Evolutionary conservation across 2,888 invertebrate genomes (phyloP).

Genomic region (Hoplodrina ambigua): DNA sequence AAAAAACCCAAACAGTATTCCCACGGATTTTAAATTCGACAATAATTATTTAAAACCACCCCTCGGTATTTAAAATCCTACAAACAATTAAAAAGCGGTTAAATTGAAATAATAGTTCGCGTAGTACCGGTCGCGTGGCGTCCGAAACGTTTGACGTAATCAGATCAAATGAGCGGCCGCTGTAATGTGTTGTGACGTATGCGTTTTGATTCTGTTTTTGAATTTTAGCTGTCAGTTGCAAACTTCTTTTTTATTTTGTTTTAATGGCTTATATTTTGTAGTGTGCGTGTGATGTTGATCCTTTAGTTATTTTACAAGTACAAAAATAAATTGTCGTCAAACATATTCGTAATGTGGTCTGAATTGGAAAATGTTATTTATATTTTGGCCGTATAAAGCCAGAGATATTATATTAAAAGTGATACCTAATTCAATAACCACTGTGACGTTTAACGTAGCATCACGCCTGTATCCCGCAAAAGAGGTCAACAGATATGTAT

Average conservation of each 20-base stretch:
- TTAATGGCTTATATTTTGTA: not conserved
- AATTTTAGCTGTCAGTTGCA: constrained; percentile 61
- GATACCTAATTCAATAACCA: too few species aligned
- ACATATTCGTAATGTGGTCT: too few species aligned
- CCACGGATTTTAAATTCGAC: constrained; percentile 57
- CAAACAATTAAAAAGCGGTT: constrained; percentile 76
- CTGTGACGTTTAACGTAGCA: too few species aligned
- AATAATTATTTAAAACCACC: constrained; percentile 61
- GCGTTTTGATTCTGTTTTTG: constrained; percentile 57
- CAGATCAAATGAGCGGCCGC: constrained; percentile 59
- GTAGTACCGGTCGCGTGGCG: constrained; percentile 56
- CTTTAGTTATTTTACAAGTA: not conserved
- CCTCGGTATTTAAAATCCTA: constrained; percentile 70
- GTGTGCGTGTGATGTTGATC: not conserved
- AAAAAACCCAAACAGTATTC: constrained; percentile 41
- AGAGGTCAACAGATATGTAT: too few species aligned
- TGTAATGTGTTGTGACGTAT: constrained; percentile 57
- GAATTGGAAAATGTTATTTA: too few species aligned
- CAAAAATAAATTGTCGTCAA: too few species aligned
- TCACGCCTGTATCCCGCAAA: too few species aligned
- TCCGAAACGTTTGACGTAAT: constrained; percentile 51
- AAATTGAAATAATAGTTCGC: constrained; percentile 66
- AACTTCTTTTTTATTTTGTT: constrained; percentile 16
- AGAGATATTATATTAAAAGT: too few species aligned
- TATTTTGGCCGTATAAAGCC: too few species aligned